Percentiles rank a stretch among this genome's conserved stretches.
phyloP scores from a whole-genome alignment of 2,113 vertebrate species.

The Dunckerocampus dactyliophorus region DNA sequence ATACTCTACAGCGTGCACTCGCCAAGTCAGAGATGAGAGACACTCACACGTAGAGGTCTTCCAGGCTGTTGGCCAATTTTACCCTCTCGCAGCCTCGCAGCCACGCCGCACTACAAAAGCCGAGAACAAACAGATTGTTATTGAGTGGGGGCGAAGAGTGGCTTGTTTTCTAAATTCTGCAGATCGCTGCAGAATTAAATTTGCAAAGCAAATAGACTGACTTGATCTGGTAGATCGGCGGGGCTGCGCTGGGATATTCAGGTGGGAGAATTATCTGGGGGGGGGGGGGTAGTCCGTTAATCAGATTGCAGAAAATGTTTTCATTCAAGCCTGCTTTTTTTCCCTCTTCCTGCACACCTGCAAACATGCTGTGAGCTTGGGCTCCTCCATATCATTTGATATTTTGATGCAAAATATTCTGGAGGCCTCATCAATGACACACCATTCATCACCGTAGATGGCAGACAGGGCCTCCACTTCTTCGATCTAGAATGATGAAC shows the following conservation, averaged over 20 bases:
- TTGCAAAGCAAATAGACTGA: conserved; percentile 72
- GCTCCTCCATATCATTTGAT: conserved; percentile 71
- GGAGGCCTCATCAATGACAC: conserved; percentile 86
- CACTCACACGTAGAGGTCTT: conserved; percentile 94
- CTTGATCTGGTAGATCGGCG: conserved; percentile 95
- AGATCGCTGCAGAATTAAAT: conserved; percentile 28
- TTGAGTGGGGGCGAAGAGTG: conserved; percentile 41
- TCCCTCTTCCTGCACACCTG: conserved; percentile 76
- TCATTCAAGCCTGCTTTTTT: conserved; percentile 9
- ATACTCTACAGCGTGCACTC: conserved; percentile 11
- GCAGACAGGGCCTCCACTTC: conserved; percentile 94
- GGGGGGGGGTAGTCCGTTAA: not conserved
- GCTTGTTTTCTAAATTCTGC: conserved; percentile 40
- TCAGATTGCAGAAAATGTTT: not conserved
- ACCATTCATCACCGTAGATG: conserved; percentile 96
- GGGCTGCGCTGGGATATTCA: conserved; percentile 85
- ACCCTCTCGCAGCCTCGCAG: conserved; percentile 81
- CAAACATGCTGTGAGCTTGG: conserved; percentile 84
- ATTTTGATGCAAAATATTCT: conserved; percentile 94
- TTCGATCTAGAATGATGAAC: conserved; percentile 76
- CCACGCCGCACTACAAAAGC: conserved; percentile 86
- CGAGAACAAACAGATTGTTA: conserved; percentile 53
- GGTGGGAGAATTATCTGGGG: conserved; percentile 84
- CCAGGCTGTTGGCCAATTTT: conserved; percentile 83
- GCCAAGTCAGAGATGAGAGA: conserved; percentile 38